Evolutionary conservation across 2,888 invertebrate species (phyloP), one percentile per base, ranked within the genome.

Genomic region (Nephrotoma flavescens): DNA sequence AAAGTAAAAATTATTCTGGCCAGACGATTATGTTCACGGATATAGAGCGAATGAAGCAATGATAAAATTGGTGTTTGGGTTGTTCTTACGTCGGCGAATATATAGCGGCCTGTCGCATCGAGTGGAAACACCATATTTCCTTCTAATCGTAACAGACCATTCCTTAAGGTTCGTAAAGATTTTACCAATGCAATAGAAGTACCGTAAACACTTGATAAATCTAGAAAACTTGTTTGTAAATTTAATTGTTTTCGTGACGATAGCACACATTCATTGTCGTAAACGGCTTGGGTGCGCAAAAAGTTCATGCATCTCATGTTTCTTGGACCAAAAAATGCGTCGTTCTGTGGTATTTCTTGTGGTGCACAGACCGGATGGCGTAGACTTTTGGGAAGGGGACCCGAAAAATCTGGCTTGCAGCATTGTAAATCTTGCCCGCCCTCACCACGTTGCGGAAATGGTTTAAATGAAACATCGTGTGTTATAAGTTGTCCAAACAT

Each of bases 231-330:
- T 83, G 83, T 83, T 31, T 6, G 19, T 2, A 83, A n/a, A 83
- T 83, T 83, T 19, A 83, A 19, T 19, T 57, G 94, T 88, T 94
- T 93, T 2, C 93, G 93, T 88, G 93, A 91, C 0, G 93, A 93
- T 57, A 94, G 90, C 86, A 92, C 92, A 89, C 94, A 94, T 87
- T 94, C 93, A 41, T 93, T 92, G 41, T 84, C 84, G 11, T 41
- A 84, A 31, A 2, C 41, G 41, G 5, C 12, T 84, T 84, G 84
- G 5, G 41, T 41, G 41, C 84, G 83, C 6, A 83, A 19, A 41
- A 83, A 83, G 7, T 83, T 31, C 83, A 83, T 83, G 11, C 83
- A 83, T 4, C 4, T 83, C 4, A 31, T 31, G 31, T n/a, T n/a
- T 19, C 3, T 31, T 9, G 31, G 19, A 0, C 9, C 41, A 19